These are phyloP conservation scores for Valencia hispanica DNA, from an alignment of 2,797 vertebrate genomes.

Conservation along the genomic window DNA sequence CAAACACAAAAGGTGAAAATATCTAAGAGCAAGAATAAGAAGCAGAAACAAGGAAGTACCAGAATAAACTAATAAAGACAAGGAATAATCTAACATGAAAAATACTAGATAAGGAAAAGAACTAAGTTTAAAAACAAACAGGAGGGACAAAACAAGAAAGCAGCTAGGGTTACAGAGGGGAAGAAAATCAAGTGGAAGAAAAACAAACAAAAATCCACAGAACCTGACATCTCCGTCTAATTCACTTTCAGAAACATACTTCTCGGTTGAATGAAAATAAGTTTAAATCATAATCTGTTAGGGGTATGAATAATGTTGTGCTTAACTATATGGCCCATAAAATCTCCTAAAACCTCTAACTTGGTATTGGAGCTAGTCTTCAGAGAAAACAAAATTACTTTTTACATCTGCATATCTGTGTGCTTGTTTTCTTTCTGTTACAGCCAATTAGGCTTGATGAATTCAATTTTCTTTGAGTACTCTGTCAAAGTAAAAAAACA, in stretches of 20 bases:
- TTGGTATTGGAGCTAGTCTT: not conserved
- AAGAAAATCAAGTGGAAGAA: too few species aligned
- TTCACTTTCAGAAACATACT: not conserved
- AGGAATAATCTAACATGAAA: too few species aligned
- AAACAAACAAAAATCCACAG: too few species aligned
- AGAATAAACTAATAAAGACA: too few species aligned
- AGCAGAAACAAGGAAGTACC: too few species aligned
- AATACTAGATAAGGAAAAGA: too few species aligned
- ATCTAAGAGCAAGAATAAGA: too few species aligned
- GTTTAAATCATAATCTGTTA: not conserved
- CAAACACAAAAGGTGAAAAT: too few species aligned
- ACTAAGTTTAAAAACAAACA: too few species aligned
- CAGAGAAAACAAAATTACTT: not conserved
- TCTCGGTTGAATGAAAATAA: not conserved
- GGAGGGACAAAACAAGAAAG: too few species aligned
- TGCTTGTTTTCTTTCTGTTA: not conserved
- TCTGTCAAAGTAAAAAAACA: conserved; percentile 1
- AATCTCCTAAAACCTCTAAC: not conserved
- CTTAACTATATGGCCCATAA: not conserved
- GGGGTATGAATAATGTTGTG: not conserved
- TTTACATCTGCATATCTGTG: not conserved
- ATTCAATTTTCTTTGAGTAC: not conserved
- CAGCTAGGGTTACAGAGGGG: too few species aligned
- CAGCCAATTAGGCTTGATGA: not conserved
- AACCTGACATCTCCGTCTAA: too few species aligned